Evolutionary conservation across 2,113 vertebrate genomes (phyloP).

Genomic region (Nanorana parkeri): DNA sequence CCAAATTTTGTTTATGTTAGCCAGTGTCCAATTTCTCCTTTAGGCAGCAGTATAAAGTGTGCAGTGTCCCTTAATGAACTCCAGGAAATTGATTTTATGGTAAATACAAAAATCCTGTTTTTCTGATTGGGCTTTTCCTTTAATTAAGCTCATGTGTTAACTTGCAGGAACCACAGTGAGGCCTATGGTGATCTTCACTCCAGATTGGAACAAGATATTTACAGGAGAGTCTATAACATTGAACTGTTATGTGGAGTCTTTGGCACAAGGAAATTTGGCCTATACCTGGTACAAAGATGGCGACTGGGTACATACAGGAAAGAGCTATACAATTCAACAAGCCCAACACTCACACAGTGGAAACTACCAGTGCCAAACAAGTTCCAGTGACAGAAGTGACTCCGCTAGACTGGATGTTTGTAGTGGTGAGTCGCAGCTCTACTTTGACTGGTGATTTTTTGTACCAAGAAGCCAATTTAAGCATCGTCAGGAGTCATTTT

Average conservation of each 20-base stretch:
- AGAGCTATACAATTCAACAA: background rate
- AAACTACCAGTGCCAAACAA: background rate
- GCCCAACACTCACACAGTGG: background rate
- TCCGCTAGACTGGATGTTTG: background rate
- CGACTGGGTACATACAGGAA: background rate
- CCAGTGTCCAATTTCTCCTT: too few relatives aligned
- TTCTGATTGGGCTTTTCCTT: too few relatives aligned
- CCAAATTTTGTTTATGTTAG: too few relatives aligned
- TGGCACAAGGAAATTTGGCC: background rate
- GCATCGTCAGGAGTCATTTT: too few relatives aligned
- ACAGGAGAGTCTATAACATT: background rate
- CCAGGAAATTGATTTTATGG: too few relatives aligned
- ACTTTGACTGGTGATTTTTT: too few relatives aligned
- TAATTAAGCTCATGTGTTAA: background rate
- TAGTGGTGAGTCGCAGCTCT: background rate
- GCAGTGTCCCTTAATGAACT: too few relatives aligned
- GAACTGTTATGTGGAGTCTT: background rate
- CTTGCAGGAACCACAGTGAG: background rate
- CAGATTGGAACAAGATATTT: conserved; percentile 5
- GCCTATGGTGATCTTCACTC: background rate
- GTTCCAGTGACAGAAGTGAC: background rate
- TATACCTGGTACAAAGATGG: conserved; percentile 6
- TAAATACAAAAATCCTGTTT: too few relatives aligned
- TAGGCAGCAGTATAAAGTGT: too few relatives aligned
- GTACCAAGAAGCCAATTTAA: too few relatives aligned